Evolutionary conservation across 2,888 invertebrate species (phyloP).

Genomic region (Torymus texanus): DNA sequence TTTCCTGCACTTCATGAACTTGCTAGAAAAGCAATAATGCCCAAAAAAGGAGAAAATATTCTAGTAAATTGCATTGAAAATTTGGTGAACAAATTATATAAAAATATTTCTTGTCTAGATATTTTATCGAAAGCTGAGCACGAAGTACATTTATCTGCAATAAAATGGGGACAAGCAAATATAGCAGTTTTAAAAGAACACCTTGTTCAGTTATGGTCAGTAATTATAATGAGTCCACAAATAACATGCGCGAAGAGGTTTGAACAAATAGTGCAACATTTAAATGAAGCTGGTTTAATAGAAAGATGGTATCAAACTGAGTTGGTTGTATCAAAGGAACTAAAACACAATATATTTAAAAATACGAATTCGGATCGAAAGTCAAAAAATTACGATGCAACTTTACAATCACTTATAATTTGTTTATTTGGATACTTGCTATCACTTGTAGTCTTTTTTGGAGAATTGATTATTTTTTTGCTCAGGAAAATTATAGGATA

Average conservation of each 20-base stretch:
- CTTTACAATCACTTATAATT: too few relatives aligned
- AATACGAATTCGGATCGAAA: background rate
- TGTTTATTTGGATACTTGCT: too few relatives aligned
- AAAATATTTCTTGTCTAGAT: background rate
- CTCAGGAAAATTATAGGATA: too few relatives aligned
- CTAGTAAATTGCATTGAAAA: background rate
- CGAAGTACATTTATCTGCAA: background rate
- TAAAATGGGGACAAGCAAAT: background rate
- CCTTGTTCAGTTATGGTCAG: background rate
- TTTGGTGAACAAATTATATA: background rate
- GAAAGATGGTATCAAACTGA: conserved; percentile 1
- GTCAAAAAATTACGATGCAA: too few relatives aligned
- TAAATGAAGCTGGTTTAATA: background rate
- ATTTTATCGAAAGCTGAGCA: background rate
- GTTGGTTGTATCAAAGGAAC: background rate
- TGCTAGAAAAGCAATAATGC: background rate
- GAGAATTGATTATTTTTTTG: too few relatives aligned
- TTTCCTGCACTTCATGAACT: background rate
- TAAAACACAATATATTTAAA: background rate
- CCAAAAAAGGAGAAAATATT: background rate
- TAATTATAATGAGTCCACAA: background rate
- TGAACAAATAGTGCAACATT: background rate
- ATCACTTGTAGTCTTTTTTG: too few relatives aligned
- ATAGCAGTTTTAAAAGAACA: background rate
- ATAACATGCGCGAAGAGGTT: background rate